Percentiles rank a stretch among this genome's conserved stretches.
phyloP scores from a whole-genome alignment of 2,113 vertebrate genomes.

The Anolis carolinensis region DNA sequence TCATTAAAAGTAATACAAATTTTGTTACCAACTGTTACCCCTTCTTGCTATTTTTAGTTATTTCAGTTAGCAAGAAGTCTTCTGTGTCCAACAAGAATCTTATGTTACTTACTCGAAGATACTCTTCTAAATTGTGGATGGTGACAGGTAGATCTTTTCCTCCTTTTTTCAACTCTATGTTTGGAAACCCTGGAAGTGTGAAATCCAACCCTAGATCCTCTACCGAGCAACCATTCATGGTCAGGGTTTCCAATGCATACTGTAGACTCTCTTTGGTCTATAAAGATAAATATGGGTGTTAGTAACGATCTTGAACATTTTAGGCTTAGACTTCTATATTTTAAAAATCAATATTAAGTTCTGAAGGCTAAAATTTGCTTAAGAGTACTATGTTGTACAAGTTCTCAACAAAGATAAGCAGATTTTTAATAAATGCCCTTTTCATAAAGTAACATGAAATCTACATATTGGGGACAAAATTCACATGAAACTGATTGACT shows the following conservation, averaged over 20 bases:
- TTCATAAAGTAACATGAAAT: too few relatives aligned
- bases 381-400: background rate
- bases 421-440: background rate
- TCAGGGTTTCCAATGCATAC: constrained; percentile 93
- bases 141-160: constrained; percentile 95
- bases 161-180: constrained; percentile 98
- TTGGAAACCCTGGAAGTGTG: constrained; percentile 95
- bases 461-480: background rate
- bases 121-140: constrained; percentile 97
- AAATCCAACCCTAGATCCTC: constrained; percentile 98
- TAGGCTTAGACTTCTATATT: background rate
- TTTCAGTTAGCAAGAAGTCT: background rate
- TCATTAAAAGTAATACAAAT: background rate
- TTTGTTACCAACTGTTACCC: background rate
- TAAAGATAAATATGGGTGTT: constrained; percentile 55
- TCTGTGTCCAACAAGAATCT: background rate
- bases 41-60: background rate
- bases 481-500: background rate
- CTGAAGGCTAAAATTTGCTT: background rate
- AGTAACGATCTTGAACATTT: constrained; percentile 34
- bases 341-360: background rate
- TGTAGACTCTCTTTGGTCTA: constrained; percentile 96
- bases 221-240: constrained; percentile 98
- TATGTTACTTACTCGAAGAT: constrained; percentile 87
- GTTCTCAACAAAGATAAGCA: background rate